Evolutionary conservation across 2,113 vertebrate species (phyloP), one percentile per base, ranked within the genome.

Genomic region (Oncorhynchus tshawytscha): DNA sequence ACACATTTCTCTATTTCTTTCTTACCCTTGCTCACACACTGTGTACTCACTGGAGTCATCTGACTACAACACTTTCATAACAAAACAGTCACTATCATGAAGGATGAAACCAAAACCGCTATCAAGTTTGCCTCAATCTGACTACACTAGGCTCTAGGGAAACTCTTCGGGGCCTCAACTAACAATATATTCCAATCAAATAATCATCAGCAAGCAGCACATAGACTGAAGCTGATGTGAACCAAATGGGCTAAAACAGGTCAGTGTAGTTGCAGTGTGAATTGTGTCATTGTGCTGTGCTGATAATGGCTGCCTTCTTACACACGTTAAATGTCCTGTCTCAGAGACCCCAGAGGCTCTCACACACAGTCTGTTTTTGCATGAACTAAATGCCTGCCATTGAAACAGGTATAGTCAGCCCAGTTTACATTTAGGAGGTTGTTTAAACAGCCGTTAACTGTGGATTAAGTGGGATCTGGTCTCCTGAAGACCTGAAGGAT

Each of bases 351-450:
- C 67, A n/a, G 29, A 31, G 31, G 31, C 67, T 31, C 31, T 45
- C 3, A 27, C 16, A 20, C 54, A 57, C 20, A 39, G 67, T 34
- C 67, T 69, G 20, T 48, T 69, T 69, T 69, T 45, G 31, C 67
- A 69, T 48, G 67, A 69, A 69, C 31, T 69, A 69, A 69, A 69
- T 69, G 67, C 67, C 67, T 69, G 6, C 67, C n/a, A 69, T 69
- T 69, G 31, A 69, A 69, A n/a, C 34, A 16, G 67, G 31, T 34
- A 69, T 45, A 48, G 34, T 16, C 67, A 45, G 49, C 68, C 68
- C 68, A 45, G 39, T 11, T 45, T 45, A 45, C 39, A 45, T 45
- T 12, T 45, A 45, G 2, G 39, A 45, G 39, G 39, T 45, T 45
- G 39, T 45, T 45, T 45, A 45, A 45, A 45, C 39, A 45, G 39